Evolutionary conservation across 2,113 vertebrate genomes (phyloP).

Genomic region (Hippopotamus amphibius): DNA sequence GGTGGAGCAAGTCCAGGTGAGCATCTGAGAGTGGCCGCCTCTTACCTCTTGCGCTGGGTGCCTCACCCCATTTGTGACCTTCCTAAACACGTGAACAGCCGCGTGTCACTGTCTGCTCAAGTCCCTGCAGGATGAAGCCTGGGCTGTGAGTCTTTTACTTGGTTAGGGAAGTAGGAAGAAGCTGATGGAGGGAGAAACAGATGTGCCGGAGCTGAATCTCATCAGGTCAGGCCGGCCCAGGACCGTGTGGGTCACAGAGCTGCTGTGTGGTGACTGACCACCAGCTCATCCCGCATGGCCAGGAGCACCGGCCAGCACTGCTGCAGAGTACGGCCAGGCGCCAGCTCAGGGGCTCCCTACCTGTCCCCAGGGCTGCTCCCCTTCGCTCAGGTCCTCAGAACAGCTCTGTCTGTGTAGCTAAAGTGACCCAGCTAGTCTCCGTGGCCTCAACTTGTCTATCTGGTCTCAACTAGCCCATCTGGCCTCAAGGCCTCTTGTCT

Average conservation of each 20-base stretch:
- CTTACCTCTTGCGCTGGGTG: background rate
- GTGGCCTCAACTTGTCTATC: background rate
- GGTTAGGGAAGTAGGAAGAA: background rate
- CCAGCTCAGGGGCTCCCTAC: background rate
- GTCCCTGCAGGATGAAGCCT: background rate
- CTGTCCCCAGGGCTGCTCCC: no score
- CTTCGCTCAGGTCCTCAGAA: background rate
- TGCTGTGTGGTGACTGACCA: background rate
- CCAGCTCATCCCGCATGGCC: fast-evolving
- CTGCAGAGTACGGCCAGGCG: fast-evolving
- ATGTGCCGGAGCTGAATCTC: background rate
- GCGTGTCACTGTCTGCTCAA: background rate
- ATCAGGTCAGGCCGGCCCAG: fast-evolving
- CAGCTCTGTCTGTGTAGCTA: background rate
- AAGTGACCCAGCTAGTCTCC: background rate
- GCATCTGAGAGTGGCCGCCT: background rate
- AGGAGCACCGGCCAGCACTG: background rate
- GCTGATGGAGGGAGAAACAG: background rate
- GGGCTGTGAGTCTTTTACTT: background rate
- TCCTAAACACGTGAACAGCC: fast-evolving
- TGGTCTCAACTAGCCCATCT: background rate
- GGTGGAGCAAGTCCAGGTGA: background rate
- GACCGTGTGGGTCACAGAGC: background rate
- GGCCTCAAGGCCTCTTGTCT: background rate
- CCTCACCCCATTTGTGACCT: background rate